Evolutionary conservation across 2,888 invertebrate genomes (phyloP), one percentile per base, ranked within the genome.

Genomic region (Phortica okadai): DNA sequence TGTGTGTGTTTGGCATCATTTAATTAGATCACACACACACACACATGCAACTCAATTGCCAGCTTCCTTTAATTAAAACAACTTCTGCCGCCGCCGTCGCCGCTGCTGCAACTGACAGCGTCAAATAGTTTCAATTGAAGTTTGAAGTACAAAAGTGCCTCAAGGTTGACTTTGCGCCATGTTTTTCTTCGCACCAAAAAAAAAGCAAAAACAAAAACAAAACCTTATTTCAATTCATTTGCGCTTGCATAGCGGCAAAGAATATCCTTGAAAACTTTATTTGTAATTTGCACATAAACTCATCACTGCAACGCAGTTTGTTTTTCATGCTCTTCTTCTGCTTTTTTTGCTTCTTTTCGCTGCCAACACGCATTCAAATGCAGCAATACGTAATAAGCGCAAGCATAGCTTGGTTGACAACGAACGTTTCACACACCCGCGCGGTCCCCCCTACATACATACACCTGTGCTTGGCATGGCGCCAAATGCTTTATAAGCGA

Each of bases 151-250:
- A 50, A 50, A 8, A 50, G 50, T 21, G 44, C 67, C 44, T 16
- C 67, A 67, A 67, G 67, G 67, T 42, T 33, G n/a, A n/a, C 14
- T n/a, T 67, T 67, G 67, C 67, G 42, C 21, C 21, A 21, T 21
- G 11, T 33, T 33, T 33, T 33, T 33, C 3, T 33, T 33, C 33
- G 33, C 33, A 33, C 33, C 33, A 33, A 50, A 50, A 50, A 50
- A 50, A 50, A 50, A 2, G 14, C 8, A 14, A 11, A 2, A 14
- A 45, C 42, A 67, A 14, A 67, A 67, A 45, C 42, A 67, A 14
- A 67, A 67, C 67, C 4, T 33, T 64, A 67, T 67, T 67, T 67
- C 67, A 67, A 67, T 67, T 67, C 67, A 67, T 67, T 67, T 67
- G 14, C 14, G 41, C 45, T n/a, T 44, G 44, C 16, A 44, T n/a